phyloP scores from a whole-genome alignment of 30 jellyfish, hydroid and myxozoan species.

The Nemopilema nomurai region DNA sequence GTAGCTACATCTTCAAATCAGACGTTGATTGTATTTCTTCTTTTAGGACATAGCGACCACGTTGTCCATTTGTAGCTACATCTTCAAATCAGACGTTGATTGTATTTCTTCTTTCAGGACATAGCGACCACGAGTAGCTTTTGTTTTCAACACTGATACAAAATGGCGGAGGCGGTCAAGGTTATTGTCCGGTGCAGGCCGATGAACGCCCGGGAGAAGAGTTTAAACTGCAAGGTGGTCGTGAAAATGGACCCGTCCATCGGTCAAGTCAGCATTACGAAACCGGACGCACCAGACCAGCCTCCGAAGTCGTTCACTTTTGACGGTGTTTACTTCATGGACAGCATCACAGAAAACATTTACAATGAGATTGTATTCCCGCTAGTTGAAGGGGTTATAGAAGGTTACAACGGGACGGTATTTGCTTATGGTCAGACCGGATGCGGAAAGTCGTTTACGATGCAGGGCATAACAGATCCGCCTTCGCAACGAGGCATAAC shows the following conservation, averaged over 20 bases:
- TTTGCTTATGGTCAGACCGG: constrained; percentile 99
- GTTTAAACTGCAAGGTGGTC: constrained; percentile 75
- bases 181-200: constrained; percentile 96
- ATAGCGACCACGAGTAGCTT: background rate
- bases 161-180: constrained; percentile 91
- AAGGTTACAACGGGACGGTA: constrained; percentile 97
- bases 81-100: no score
- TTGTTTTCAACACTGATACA: background rate
- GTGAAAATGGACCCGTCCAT: constrained; percentile 86
- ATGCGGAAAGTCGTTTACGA: constrained; percentile 96
- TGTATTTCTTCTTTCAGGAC: no score
- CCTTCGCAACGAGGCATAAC: constrained; percentile 97
- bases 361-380: constrained; percentile 93
- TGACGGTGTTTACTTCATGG: constrained; percentile 89
- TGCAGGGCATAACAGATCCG: constrained; percentile 98
- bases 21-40: no score
- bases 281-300: constrained; percentile 85
- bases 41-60: no score
- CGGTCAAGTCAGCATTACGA: constrained; percentile 81
- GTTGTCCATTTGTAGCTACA: no score
- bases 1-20: no score
- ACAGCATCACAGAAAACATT: constrained; percentile 91
- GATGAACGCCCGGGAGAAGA: constrained; percentile 81
- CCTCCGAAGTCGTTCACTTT: constrained; percentile 91
- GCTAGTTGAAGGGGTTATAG: constrained; percentile 94